These are phyloP conservation scores for Ciconia boyciana DNA, from an alignment of 2,113 vertebrate species.

Conservation along the genomic window DNA sequence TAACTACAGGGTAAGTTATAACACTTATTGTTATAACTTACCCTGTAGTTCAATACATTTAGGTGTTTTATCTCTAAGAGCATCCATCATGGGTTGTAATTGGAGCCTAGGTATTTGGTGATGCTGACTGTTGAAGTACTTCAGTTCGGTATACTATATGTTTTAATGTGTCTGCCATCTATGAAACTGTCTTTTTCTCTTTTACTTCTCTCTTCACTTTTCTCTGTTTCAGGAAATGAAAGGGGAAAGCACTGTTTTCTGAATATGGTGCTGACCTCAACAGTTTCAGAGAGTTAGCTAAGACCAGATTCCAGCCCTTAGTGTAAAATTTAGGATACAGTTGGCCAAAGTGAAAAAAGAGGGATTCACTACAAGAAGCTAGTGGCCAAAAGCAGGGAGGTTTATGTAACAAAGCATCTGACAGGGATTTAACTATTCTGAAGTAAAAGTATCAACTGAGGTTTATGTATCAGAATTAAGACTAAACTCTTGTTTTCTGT, in stretches of 20 bases:
- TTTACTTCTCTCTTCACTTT: background rate
- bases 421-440: background rate
- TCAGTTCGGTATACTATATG: background rate
- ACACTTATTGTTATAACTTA: background rate
- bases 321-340: background rate
- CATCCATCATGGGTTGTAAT: background rate
- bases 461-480: background rate
- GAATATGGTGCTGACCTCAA: background rate
- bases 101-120: background rate
- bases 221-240: background rate
- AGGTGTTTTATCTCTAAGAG: background rate
- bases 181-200: background rate
- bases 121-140: background rate
- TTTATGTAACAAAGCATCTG: background rate
- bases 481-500: background rate
- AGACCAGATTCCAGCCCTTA: background rate
- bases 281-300: background rate
- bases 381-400: background rate
- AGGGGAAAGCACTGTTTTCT: background rate
- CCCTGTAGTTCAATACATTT: background rate
- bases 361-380: background rate
- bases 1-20: too few relatives aligned
- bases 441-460: background rate
- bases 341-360: background rate
- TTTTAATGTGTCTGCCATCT: background rate